Evolutionary conservation across 2,888 invertebrate species (phyloP), one percentile per base, ranked within the genome.

Genomic region (Vanessa cardui): DNA sequence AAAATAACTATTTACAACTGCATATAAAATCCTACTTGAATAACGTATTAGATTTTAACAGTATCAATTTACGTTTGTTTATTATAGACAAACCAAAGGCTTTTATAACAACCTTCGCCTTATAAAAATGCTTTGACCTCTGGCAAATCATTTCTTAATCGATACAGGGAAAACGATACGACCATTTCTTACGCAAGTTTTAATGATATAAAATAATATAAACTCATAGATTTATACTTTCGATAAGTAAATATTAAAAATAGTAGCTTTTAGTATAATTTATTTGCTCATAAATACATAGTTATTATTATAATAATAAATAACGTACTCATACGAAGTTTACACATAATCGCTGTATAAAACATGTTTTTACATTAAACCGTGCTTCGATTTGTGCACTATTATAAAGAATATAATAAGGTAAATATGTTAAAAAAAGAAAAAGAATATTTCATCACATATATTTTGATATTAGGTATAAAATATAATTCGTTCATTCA

Each of bases 171-270:
- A 50, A 46, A 21, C 50, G 50, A 50, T 50, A 54, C 31, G 26
- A n/a, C 8, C n/a, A 54, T 31, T 2, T 54, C 31, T 54, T 31
- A 31, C 52, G 26, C 31, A 31, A 54, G 52, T 21, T 50, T 15
- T 54, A 54, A 54, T 31, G 52, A 54, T 54, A 31, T 31, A 15
- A 26, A 31, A 54, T n/a, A n/a, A 31, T 31, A 31, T 31, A n/a
- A 54, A 31, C 52, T n/a, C 7, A 54, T 12, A 7, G 31, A 54
- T 54, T 54, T 6, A 54, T 54, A 26, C 21, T 26, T 50, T 15
- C 26, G 50, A 31, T 54, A 31, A 31, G 26, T 54, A 26, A 54
- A 54, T 54, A 31, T 54, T 54, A 31, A 16, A 18, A 26, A 31
- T 54, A 31, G 8, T 6, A 16, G 2, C 15, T 21, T 54, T 54